phyloP scores from a whole-genome alignment of 35 echinoderm and acorn worm species.

The Patiria miniata region DNA sequence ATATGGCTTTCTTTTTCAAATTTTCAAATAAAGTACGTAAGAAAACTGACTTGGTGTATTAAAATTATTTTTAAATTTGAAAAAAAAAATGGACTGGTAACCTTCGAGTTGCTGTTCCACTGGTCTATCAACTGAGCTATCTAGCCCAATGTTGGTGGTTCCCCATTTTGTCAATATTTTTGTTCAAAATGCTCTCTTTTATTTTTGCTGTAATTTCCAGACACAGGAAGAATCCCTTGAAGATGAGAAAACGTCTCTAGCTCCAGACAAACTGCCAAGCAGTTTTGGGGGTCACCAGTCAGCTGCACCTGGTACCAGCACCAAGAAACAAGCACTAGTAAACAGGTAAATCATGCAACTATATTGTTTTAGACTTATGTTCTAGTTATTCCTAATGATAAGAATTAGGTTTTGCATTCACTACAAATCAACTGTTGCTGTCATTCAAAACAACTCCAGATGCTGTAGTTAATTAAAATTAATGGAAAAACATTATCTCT shows the following conservation, averaged over 20 bases:
- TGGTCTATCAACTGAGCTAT: too few relatives aligned
- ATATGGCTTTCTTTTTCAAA: too few relatives aligned
- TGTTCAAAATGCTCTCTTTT: not conserved
- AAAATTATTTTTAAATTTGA: too few relatives aligned
- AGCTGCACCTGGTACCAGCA: not conserved
- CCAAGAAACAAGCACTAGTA: not conserved
- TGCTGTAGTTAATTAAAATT: too few relatives aligned
- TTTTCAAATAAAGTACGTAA: too few relatives aligned
- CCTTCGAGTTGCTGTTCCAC: too few relatives aligned
- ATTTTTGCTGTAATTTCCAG: not conserved
- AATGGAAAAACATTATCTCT: too few relatives aligned
- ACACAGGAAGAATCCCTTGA: not conserved
- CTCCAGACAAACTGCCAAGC: conserved; percentile 55
- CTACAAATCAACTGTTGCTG: not conserved
- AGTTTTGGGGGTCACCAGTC: conserved; percentile 52
- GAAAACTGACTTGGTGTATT: too few relatives aligned
- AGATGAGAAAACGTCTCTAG: not conserved
- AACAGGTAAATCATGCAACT: not conserved
- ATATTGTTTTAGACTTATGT: not conserved
- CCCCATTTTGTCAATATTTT: too few relatives aligned
- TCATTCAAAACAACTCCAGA: not conserved
- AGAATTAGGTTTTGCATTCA: not conserved
- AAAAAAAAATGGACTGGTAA: too few relatives aligned
- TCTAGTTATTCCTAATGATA: not conserved
- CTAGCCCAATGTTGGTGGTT: too few relatives aligned